A percentile compares a stretch with the other conserved stretches of the same genome.
phyloP scores from a whole-genome alignment of 2,113 vertebrate species.

The Echinops telfairi region DNA sequence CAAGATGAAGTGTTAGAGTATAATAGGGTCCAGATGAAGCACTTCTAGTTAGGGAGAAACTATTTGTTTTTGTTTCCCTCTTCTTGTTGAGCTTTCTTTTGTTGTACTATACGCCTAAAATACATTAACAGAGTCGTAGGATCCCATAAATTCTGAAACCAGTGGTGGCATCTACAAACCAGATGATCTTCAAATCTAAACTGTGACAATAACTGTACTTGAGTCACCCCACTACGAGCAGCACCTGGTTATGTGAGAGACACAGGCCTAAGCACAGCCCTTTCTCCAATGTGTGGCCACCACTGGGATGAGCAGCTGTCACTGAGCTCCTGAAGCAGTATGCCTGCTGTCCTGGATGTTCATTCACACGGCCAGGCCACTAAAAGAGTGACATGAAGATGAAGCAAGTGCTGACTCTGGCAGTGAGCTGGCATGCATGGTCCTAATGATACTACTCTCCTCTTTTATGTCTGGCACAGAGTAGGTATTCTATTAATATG shows the following conservation, averaged over 20 bases:
- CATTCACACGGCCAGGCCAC: neutral
- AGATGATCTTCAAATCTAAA: slow-evolving; percentile 10
- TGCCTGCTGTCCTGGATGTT: neutral
- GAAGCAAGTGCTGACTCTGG: neutral
- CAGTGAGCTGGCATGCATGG: neutral
- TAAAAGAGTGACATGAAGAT: neutral
- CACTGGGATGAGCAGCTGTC: neutral
- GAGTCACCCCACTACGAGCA: neutral
- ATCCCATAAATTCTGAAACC: slow-evolving; percentile 6
- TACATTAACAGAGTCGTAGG: neutral
- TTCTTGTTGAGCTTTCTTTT: slow-evolving; percentile 29
- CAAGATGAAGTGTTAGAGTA: slow-evolving; percentile 25
- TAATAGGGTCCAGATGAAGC: neutral
- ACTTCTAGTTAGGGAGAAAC: neutral
- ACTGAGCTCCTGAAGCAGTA: neutral
- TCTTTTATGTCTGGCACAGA: neutral
- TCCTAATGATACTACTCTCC: neutral
- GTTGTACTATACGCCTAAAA: neutral
- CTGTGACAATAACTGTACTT: neutral
- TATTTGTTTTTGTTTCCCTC: slow-evolving; percentile 43
- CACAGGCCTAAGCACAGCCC: neutral
- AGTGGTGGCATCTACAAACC: neutral
- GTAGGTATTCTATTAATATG: neutral
- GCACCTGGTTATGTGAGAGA: neutral
- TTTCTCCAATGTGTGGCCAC: neutral